Evolutionary conservation across 2,888 invertebrate species (phyloP), one percentile per base, ranked within the genome.

Genomic region (Drepanosiphum platanoidis): DNA sequence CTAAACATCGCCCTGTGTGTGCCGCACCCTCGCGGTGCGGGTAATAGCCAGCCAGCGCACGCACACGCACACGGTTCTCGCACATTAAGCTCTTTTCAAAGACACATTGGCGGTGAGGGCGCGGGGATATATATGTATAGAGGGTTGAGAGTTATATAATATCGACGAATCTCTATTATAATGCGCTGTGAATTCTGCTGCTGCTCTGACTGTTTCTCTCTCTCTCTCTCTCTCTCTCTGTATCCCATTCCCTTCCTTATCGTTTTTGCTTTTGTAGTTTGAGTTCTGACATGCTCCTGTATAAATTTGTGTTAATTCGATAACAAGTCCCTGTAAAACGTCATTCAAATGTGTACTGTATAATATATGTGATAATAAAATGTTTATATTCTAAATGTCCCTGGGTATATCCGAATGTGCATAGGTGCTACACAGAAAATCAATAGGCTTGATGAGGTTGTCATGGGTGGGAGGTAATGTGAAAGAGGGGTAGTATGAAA

Each of bases 141-240:
- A 27, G 70, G 36, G 22, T 42, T 52, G 7, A 58, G 61, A 72
- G 9, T 36, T 70, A 39, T 36, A 80, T 80, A 52, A 46, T 79
- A 79, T 79, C 15, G 61, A 77, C 66, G 61, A 75, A 87, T 87
- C 87, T 86, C 80, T 87, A 86, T 86, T 87, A 86, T 87, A 87
- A 87, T 87, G 86, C 86, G 86, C 87, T 87, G 87, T 86, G 86
- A 81, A 79, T 78, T 81, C 83, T 46, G 74, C 84, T 61, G 13
- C 9, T 64, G n/a, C 5, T 30, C 30, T 30, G 46, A 15, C 18
- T 18, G 18, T n/a, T n/a, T n/a, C n/a, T 46, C 8, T 13, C 18
- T 46, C 13, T n/a, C n/a, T n/a, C n/a, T n/a, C n/a, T n/a, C n/a
- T n/a, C n/a, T n/a, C n/a, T n/a, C n/a, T n/a, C n/a, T n/a, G n/a